Conservation (phyloP, 2,113 vertebrate genomes). For the Cyrtonyx montezumae region DNA sequence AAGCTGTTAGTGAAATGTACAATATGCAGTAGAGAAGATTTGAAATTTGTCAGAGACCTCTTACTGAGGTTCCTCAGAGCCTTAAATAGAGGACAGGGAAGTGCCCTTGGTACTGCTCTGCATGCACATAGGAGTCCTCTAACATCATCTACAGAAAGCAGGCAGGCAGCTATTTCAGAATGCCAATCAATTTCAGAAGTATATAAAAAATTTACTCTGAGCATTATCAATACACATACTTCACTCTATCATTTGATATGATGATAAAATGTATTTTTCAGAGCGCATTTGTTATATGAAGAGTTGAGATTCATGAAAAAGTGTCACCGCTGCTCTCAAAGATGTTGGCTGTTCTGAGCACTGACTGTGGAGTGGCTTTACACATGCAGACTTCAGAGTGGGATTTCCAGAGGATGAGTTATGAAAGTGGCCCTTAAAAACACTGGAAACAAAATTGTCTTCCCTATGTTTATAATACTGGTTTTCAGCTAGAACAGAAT, state of each 20-base stretch:
- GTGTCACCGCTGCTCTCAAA: neutral
- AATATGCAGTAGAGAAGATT: neutral
- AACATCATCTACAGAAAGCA: neutral
- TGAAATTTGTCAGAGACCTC: neutral
- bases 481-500: neutral
- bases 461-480: neutral
- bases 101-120: neutral
- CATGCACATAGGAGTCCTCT: neutral
- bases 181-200: neutral
- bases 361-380: neutral
- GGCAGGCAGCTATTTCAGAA: neutral
- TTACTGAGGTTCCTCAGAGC: neutral
- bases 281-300: neutral
- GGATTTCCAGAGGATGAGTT: neutral
- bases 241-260: neutral
- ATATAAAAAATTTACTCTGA: neutral
- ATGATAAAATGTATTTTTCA: neutral
- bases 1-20: neutral
- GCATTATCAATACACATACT: accelerated
- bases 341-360: neutral
- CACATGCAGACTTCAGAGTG: accelerated
- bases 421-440: neutral
- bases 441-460: neutral
- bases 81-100: neutral
- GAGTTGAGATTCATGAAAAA: neutral